phyloP scores from a whole-genome alignment of 2,113 vertebrate genomes.

The Oxyura jamaicensis region DNA sequence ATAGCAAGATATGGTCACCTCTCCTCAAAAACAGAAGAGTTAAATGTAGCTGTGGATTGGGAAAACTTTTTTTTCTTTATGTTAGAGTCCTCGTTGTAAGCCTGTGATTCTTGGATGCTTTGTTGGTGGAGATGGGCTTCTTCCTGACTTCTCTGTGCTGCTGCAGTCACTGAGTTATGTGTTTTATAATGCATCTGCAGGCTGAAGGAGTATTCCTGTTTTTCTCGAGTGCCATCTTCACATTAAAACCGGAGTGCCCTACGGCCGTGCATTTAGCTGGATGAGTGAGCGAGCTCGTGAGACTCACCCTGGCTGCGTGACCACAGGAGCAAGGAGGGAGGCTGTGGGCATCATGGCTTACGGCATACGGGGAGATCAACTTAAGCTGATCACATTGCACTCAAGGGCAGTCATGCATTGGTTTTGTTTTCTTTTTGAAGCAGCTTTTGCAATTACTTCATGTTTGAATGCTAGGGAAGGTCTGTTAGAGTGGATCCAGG shows the following conservation, averaged over 20 bases:
- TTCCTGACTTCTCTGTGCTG: not conserved
- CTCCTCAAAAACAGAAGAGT: not conserved
- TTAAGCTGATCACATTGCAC: not conserved
- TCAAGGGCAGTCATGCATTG: not conserved
- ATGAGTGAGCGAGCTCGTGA: not conserved
- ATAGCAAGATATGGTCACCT: not conserved
- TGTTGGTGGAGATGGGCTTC: not conserved
- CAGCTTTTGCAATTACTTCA: not conserved
- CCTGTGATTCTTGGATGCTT: not conserved
- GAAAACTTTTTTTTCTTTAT: not conserved
- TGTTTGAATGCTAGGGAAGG: not conserved
- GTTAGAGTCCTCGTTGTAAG: rapidly evolving
- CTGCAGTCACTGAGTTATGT: not conserved
- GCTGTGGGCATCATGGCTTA: not conserved
- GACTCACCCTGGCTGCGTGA: not conserved
- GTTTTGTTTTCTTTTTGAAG: slow-evolving; percentile 1
- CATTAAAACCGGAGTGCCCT: not conserved
- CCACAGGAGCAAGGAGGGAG: not conserved
- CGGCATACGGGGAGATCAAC: not conserved
- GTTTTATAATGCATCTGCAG: not conserved
- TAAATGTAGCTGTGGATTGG: not conserved
- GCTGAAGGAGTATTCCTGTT: not conserved
- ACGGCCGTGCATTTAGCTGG: not conserved
- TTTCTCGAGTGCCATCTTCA: not conserved
- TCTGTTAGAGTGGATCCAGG: not conserved